A percentile compares a stretch with the other conserved stretches of the same genome.
These are phyloP conservation scores for Spodoptera litura DNA, from an alignment of 1,140 invertebrate genomes.

Conservation along the genomic window DNA sequence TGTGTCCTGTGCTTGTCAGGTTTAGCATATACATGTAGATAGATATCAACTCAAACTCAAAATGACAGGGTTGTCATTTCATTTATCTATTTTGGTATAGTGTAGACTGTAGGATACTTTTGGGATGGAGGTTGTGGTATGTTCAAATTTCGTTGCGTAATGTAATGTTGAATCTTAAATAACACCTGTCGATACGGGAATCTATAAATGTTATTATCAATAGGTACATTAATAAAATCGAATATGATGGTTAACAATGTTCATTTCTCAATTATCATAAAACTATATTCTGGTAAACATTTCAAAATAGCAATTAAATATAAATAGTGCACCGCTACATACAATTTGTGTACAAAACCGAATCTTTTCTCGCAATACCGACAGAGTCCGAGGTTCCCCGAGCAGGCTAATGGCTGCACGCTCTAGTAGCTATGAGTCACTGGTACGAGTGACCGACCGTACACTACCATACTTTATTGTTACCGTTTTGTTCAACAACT, in stretches of 20 bases:
- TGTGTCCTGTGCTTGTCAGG: not conserved
- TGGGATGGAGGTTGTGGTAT: too few relatives aligned
- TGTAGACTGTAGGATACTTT: too few relatives aligned
- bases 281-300: not conserved
- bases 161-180: too few relatives aligned
- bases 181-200: too few relatives aligned
- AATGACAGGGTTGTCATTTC: too few relatives aligned
- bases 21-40: not conserved
- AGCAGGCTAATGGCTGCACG: conserved; percentile 8
- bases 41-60: too few relatives aligned
- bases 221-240: too few relatives aligned
- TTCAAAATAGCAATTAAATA: not conserved
- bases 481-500: conserved; percentile 8
- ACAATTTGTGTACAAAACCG: conserved; percentile 20
- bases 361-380: conserved; percentile 14
- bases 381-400: not conserved
- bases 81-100: too few relatives aligned
- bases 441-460: not conserved
- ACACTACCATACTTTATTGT: conserved; percentile 22
- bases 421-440: conserved; percentile 31
- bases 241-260: too few relatives aligned
- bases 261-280: not conserved
- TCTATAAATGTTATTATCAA: too few relatives aligned
- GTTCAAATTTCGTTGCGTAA: too few relatives aligned
- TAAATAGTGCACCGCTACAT: not conserved